A percentile compares a stretch with the other conserved stretches of the same genome.
Evolutionary conservation across 1,140 invertebrate genomes (phyloP).

Genomic region (Zaprionus vittiger): DNA sequence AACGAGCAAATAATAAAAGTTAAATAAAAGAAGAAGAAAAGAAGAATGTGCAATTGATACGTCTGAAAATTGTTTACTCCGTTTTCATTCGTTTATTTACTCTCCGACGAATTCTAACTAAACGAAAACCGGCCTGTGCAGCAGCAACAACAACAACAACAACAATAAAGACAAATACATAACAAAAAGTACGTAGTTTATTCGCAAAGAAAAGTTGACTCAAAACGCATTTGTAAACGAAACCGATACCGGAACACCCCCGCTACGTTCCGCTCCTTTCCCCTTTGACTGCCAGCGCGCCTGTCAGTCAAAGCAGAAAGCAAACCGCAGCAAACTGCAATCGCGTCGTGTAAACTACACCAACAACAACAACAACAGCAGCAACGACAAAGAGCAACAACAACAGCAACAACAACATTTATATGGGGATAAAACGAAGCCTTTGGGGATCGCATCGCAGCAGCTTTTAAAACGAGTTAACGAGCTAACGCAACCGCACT

Average conservation of each 20-base stretch:
- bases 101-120: slow-evolving; percentile 47
- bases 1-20: slow-evolving; percentile 67
- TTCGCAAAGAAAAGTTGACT: slow-evolving; percentile 48
- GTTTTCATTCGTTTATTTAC: slow-evolving; percentile 45
- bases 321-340: slow-evolving; percentile 62
- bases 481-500: slow-evolving; percentile 34
- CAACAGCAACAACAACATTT: slow-evolving; percentile 12
- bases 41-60: slow-evolving; percentile 72
- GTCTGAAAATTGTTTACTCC: slow-evolving; percentile 52
- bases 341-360: slow-evolving; percentile 64
- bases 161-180: slow-evolving; percentile 15
- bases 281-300: slow-evolving; percentile 9
- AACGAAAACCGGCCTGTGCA: slow-evolving; percentile 31
- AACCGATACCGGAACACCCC: slow-evolving; percentile 55
- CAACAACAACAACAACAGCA: slow-evolving; percentile 36
- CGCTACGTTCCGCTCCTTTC: not conserved
- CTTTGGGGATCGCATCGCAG: slow-evolving; percentile 42
- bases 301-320: slow-evolving; percentile 38
- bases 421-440: slow-evolving; percentile 41
- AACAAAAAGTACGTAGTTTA: slow-evolving; percentile 14
- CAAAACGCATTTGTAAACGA: slow-evolving; percentile 67
- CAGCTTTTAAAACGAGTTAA: slow-evolving; percentile 63
- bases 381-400: slow-evolving; percentile 23
- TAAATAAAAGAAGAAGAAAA: slow-evolving; percentile 11
- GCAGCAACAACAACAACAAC: slow-evolving; percentile 27